phyloP scores from a whole-genome alignment of 1,140 invertebrate species.

The Drosophila murphyi region DNA sequence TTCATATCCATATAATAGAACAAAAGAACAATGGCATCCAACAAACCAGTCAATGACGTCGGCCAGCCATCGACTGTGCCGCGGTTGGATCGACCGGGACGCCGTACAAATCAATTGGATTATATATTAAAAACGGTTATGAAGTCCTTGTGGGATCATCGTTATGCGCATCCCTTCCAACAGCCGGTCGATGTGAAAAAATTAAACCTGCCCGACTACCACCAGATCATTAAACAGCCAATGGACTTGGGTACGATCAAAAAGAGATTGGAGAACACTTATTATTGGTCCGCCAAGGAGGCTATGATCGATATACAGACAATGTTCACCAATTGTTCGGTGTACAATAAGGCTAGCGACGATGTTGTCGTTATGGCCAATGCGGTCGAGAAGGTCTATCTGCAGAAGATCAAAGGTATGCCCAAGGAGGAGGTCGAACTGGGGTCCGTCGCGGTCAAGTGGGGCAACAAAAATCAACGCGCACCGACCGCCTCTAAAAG shows the following conservation, averaged over 20 bases:
- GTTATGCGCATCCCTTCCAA: constrained; percentile 98
- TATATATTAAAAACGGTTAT: constrained; percentile 97
- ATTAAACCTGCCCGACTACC: constrained; percentile 98
- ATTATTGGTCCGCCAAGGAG: constrained; percentile 98
- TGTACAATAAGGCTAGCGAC: constrained; percentile 99
- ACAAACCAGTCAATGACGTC: constrained; percentile 89
- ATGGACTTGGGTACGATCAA: constrained; percentile 99
- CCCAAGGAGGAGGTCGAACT: constrained; percentile 95
- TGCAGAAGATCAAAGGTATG: constrained; percentile 97
- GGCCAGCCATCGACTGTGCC: constrained; percentile 92
- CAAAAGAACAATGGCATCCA: constrained; percentile 71
- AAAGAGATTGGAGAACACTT: constrained; percentile 98
- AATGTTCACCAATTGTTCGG: constrained; percentile 99
- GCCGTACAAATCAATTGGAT: constrained; percentile 96
- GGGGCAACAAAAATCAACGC: constrained; percentile 88
- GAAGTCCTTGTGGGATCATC: constrained; percentile 98
- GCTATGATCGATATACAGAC: constrained; percentile 99
- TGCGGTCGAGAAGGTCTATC: constrained; percentile 97
- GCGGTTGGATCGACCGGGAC: constrained; percentile 90
- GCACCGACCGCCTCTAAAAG: constrained; percentile 80
- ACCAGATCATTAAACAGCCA: constrained; percentile 97
- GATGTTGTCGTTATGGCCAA: constrained; percentile 99
- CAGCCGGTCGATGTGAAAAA: constrained; percentile 98
- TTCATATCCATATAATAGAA: background rate
- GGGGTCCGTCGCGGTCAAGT: constrained; percentile 89